A percentile compares a stretch with the other conserved stretches of the same genome.
These are phyloP conservation scores for Iselma pallidipennis DNA, from an alignment of 2,888 invertebrate species.

Conservation along the genomic window DNA sequence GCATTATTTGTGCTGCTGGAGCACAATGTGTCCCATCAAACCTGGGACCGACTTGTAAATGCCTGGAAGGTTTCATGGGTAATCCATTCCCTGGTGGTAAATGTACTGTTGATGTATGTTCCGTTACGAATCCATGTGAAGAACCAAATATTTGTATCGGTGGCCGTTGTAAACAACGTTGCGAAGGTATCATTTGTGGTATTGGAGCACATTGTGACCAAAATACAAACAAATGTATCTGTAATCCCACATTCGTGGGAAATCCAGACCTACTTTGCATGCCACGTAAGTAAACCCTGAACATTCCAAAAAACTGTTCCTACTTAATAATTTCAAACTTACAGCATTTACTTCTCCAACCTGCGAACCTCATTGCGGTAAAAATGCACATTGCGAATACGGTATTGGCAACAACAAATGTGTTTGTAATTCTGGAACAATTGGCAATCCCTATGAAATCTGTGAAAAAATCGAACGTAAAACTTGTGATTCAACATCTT, in stretches of 20 bases:
- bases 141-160: constrained; percentile 82
- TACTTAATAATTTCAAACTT: constrained; percentile 36
- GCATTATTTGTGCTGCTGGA: constrained; percentile 77
- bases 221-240: constrained; percentile 79
- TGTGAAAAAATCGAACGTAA: constrained; percentile 74
- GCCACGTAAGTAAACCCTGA: constrained; percentile 73
- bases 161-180: constrained; percentile 86
- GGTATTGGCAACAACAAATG: constrained; percentile 73
- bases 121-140: constrained; percentile 74
- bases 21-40: constrained; percentile 85
- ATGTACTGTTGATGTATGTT: constrained; percentile 82
- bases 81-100: constrained; percentile 91
- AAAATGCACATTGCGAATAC: constrained; percentile 87
- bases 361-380: constrained; percentile 79
- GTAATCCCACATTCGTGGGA: constrained; percentile 85
- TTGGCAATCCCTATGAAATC: constrained; percentile 85
- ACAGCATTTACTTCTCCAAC: constrained; percentile 75
- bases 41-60: constrained; percentile 85
- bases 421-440: constrained; percentile 80
- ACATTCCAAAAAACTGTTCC: no score
- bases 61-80: constrained; percentile 82
- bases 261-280: constrained; percentile 88
- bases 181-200: constrained; percentile 85
- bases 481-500: constrained; percentile 72
- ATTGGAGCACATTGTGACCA: constrained; percentile 86